Evolutionary conservation across 2,888 invertebrate species (phyloP).

Genomic region (Plagodis pulveraria): DNA sequence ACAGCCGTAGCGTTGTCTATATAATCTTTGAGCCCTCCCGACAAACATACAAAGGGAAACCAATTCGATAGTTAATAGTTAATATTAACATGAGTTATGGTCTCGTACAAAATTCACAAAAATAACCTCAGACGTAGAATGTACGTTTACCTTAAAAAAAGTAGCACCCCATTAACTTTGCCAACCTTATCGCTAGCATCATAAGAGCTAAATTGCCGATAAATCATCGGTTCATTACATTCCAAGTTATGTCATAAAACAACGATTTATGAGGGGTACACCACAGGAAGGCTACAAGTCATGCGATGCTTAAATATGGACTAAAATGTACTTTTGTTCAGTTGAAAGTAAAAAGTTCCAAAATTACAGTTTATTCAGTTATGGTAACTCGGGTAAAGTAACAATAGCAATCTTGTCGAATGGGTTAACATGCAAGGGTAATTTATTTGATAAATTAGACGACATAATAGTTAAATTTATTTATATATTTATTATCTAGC

Average conservation of each 20-base stretch:
- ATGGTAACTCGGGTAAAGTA: neutral
- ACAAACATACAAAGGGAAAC: slow-evolving; percentile 8
- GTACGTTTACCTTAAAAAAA: slow-evolving; percentile 7
- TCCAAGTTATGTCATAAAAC: slow-evolving; percentile 32
- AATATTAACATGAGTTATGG: slow-evolving; percentile 14
- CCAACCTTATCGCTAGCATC: slow-evolving; percentile 2
- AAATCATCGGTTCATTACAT: slow-evolving; percentile 28
- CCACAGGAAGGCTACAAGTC: slow-evolving; percentile 23
- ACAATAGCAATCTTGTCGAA: neutral
- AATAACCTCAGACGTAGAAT: too few relatives aligned
- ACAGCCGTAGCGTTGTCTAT: slow-evolving; percentile 2
- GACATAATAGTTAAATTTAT: neutral
- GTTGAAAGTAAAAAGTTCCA: slow-evolving; percentile 19
- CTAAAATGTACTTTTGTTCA: slow-evolving; percentile 12
- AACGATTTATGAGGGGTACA: slow-evolving; percentile 28
- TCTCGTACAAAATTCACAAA: neutral
- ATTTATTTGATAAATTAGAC: slow-evolving; percentile 5
- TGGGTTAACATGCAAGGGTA: slow-evolving; percentile 14
- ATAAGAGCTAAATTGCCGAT: slow-evolving; percentile 19
- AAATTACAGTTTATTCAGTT: slow-evolving; percentile 2
- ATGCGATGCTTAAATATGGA: slow-evolving; percentile 35
- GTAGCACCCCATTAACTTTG: slow-evolving; percentile 13
- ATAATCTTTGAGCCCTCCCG: slow-evolving; percentile 4
- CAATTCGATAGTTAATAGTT: slow-evolving; percentile 6
- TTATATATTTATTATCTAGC: too few relatives aligned